phyloP scores from a whole-genome alignment of 2,888 invertebrate species.

The Terebella lapidaria region DNA sequence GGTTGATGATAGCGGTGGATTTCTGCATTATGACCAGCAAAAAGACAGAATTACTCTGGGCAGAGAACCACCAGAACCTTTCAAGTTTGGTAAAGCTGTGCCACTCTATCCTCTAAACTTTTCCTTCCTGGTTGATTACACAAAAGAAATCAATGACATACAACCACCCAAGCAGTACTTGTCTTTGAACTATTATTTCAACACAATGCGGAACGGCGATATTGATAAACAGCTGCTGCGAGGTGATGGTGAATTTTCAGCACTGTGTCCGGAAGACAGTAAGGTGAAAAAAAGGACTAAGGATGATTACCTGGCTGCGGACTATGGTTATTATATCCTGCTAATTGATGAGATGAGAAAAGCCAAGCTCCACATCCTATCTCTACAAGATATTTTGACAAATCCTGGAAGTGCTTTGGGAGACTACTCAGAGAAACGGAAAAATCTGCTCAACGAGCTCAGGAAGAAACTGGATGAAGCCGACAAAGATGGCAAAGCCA shows the following conservation, averaged over 20 bases:
- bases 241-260: neutral
- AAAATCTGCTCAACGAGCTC: too few species aligned
- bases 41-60: neutral
- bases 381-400: too few species aligned
- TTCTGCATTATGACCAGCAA: neutral
- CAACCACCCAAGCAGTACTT: neutral
- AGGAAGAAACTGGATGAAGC: too few species aligned
- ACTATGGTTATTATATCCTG: neutral
- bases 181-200: neutral
- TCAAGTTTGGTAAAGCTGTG: neutral
- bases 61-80: neutral
- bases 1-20: neutral
- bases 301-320: neutral
- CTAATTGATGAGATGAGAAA: too few species aligned
- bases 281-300: neutral
- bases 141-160: too few species aligned
- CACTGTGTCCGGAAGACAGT: neutral
- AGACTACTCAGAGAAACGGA: too few species aligned
- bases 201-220: neutral
- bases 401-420: too few species aligned
- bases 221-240: neutral
- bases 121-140: neutral
- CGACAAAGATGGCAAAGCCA: too few species aligned
- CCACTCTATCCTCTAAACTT: neutral
- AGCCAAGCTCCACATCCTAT: too few species aligned